phyloP scores from a whole-genome alignment of 2,888 invertebrate species.

The Xylota segnis region DNA sequence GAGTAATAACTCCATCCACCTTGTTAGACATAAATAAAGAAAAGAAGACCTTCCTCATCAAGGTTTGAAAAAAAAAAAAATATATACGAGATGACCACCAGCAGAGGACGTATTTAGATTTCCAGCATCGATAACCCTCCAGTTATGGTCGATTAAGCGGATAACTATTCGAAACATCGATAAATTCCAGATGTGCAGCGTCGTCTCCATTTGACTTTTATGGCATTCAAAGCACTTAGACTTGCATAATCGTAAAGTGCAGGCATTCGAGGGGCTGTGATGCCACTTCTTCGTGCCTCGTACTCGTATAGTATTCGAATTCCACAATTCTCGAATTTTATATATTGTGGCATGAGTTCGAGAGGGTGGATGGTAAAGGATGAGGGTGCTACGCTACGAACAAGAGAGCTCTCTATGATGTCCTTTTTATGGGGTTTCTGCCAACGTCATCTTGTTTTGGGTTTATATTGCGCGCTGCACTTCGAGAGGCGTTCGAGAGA shows the following conservation, averaged over 20 bases:
- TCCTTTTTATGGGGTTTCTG: conserved; percentile 59
- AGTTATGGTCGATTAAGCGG: conserved; percentile 65
- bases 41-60: background rate
- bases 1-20: background rate
- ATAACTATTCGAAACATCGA: conserved; percentile 68
- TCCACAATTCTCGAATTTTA: conserved; percentile 55
- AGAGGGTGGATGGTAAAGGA: background rate
- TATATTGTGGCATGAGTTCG: conserved; percentile 26
- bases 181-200: conserved; percentile 74
- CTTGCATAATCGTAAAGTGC: conserved; percentile 74
- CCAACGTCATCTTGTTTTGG: conserved; percentile 71
- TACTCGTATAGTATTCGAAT: conserved; percentile 70
- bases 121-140: conserved; percentile 45
- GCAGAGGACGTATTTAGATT: conserved; percentile 21
- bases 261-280: conserved; percentile 45
- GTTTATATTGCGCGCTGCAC: conserved; percentile 66
- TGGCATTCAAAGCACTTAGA: conserved; percentile 69
- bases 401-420: conserved; percentile 3
- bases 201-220: conserved; percentile 72
- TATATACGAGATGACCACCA: background rate
- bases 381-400: conserved; percentile 1
- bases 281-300: conserved; percentile 36
- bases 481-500: conserved; percentile 58
- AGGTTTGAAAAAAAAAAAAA: background rate
- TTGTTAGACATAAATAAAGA: background rate